phyloP scores from a whole-genome alignment of 1,140 invertebrate species.

The Wasmannia auropunctata region DNA sequence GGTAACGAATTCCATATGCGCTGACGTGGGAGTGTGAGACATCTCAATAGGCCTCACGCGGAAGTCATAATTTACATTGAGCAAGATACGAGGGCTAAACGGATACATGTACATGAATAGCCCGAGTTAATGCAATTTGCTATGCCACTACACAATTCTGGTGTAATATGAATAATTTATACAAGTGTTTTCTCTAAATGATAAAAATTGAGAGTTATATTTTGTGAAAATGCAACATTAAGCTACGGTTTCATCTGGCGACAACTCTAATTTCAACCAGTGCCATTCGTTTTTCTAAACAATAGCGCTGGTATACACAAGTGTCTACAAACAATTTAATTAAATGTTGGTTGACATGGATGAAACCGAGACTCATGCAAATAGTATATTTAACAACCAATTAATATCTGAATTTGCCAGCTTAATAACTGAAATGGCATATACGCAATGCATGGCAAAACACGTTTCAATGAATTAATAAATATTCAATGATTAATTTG shows the following conservation, averaged over 20 bases:
- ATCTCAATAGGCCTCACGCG: conserved; percentile 35
- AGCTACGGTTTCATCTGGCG: neutral
- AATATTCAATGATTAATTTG: conserved; percentile 34
- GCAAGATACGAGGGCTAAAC: conserved; percentile 25
- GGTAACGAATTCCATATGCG: conserved; percentile 21
- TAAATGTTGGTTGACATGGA: neutral
- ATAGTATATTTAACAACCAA: conserved; percentile 13
- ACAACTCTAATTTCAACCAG: neutral
- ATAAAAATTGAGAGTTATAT: neutral
- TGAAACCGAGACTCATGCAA: neutral
- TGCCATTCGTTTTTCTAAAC: neutral
- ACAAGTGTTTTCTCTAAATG: neutral
- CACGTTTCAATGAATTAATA: conserved; percentile 8
- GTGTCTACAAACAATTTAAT: neutral
- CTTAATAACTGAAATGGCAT: conserved; percentile 6
- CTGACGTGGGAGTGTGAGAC: conserved; percentile 29
- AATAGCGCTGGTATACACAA: neutral
- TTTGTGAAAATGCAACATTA: neutral
- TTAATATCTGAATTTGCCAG: conserved; percentile 30
- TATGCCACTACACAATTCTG: neutral
- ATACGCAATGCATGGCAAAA: conserved; percentile 11
- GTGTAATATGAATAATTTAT: conserved; percentile 22
- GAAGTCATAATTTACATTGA: conserved; percentile 54
- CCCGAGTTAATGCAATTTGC: conserved; percentile 44
- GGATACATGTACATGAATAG: conserved; percentile 4